These are phyloP conservation scores for Rhynchopsitta pachyrhyncha DNA, from an alignment of 2,113 vertebrate genomes.

Conservation along the genomic window DNA sequence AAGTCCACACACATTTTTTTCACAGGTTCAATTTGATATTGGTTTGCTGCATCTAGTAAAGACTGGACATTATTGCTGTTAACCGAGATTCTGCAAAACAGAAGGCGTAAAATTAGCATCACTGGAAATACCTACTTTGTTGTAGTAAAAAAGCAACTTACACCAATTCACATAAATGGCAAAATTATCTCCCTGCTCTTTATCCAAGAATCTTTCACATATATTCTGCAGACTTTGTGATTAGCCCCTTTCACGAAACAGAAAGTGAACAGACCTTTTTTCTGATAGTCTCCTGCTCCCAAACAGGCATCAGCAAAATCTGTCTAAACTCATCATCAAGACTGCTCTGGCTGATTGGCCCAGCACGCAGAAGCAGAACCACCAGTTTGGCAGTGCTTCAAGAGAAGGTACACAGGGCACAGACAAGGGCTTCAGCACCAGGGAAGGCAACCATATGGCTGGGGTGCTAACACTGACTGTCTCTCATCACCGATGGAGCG, in stretches of 20 bases:
- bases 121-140: background rate
- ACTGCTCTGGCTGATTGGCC: background rate
- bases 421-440: background rate
- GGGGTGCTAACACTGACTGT: background rate
- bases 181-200: background rate
- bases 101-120: background rate
- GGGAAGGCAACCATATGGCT: background rate
- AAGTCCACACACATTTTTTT: slow-evolving; percentile 99
- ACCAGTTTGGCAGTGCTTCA: background rate
- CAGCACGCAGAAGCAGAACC: background rate
- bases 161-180: background rate
- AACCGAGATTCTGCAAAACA: slow-evolving; percentile 89
- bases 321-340: background rate
- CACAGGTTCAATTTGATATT: slow-evolving; percentile 98
- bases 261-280: background rate
- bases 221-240: background rate
- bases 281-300: background rate
- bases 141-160: background rate
- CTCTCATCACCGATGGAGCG: background rate
- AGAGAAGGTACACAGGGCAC: background rate
- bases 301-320: background rate
- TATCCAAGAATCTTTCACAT: background rate
- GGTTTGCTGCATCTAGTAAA: slow-evolving; percentile 94
- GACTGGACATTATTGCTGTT: slow-evolving; percentile 98
- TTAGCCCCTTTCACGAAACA: background rate